Evolutionary conservation across 2,113 vertebrate species (phyloP), one percentile per base, ranked within the genome.

Genomic region (Phaethornis superciliosus): DNA sequence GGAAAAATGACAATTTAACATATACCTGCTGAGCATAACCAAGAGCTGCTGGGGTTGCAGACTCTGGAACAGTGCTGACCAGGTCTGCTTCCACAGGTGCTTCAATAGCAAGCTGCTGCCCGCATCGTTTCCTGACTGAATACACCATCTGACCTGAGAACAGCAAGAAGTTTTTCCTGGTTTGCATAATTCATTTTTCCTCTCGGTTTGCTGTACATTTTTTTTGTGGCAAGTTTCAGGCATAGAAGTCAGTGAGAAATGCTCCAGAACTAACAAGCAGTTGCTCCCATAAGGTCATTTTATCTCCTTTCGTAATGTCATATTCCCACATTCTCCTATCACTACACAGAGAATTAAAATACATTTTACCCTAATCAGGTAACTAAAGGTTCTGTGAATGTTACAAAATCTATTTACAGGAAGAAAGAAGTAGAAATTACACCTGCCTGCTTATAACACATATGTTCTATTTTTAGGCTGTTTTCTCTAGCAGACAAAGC

Each of bases 41-140:
- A 68, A 99, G 98, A 46, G 99, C 99, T 84, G 99, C 99, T 20
- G 99, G 99, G 1, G 99, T 99, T 6, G 99, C 99, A 42, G 99
- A 99, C 95, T 99, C 99, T 1, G 99, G 99, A 76, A 99, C 99
- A 5, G 99, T 99, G 98, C 99, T 99, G 93, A 99, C 99, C 94
- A 99, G 94, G 76, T 99, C 99, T 28, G 98, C 99, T 63, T 99
- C 98, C 85, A 99, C 99, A 0, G 99, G 99, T 19, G 99, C 98
- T 97, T 99, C 99, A 7, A 99, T 98, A 40, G 99, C 99, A 63
- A 99, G 97, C 97, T 99, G 99, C 85, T 98, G 98, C 63, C 99
- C 99, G 32, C 99, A 99, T 81, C 99, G 98, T 78, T 98, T 98
- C 86, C 99, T 97, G 60, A 99, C 99, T 2, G 99, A 99, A 92